Percentiles rank a stretch among this genome's conserved stretches.
Evolutionary conservation across 2,113 vertebrate species (phyloP).

Genomic region (Chaetodon trifascialis): DNA sequence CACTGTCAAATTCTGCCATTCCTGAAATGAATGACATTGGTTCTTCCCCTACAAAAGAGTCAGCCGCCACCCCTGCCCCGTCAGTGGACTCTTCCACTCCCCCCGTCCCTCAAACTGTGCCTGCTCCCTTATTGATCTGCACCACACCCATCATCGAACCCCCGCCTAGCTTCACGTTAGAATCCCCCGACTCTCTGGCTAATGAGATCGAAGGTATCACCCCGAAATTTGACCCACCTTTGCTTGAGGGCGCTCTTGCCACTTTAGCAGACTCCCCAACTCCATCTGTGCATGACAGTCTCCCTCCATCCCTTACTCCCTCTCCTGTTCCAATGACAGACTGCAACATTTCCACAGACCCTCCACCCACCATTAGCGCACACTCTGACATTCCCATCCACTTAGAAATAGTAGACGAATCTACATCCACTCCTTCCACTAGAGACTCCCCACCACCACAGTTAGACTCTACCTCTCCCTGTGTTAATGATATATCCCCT

Average conservation of each 20-base stretch:
- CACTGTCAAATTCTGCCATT: background rate
- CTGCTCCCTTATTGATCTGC: constrained; percentile 57
- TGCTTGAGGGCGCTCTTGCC: constrained; percentile 10
- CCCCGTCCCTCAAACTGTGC: constrained; percentile 23
- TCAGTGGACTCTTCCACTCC: constrained; percentile 36
- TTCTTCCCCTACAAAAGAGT: constrained; percentile 25
- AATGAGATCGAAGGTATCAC: constrained; percentile 9
- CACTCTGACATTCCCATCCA: constrained; percentile 42
- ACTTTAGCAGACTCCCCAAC: constrained; percentile 27
- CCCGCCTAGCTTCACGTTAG: constrained; percentile 49
- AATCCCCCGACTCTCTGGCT: constrained; percentile 47
- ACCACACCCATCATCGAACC: constrained; percentile 71
- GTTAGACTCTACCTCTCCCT: constrained; percentile 52
- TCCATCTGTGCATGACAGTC: constrained; percentile 42
- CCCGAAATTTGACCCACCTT: constrained; percentile 17
- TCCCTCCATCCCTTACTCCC: constrained; percentile 31
- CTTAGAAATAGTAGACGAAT: constrained; percentile 56
- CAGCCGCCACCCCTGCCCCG: constrained; percentile 1
- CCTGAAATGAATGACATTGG: constrained; percentile 16
- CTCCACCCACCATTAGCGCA: constrained; percentile 24
- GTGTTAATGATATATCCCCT: constrained; percentile 39
- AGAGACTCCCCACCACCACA: constrained; percentile 35
- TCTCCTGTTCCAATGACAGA: constrained; percentile 39
- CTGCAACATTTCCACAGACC: constrained; percentile 13
- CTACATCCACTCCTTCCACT: constrained; percentile 5